phyloP scores from a whole-genome alignment of 2,888 invertebrate species.

The Ferrisia virgata region DNA sequence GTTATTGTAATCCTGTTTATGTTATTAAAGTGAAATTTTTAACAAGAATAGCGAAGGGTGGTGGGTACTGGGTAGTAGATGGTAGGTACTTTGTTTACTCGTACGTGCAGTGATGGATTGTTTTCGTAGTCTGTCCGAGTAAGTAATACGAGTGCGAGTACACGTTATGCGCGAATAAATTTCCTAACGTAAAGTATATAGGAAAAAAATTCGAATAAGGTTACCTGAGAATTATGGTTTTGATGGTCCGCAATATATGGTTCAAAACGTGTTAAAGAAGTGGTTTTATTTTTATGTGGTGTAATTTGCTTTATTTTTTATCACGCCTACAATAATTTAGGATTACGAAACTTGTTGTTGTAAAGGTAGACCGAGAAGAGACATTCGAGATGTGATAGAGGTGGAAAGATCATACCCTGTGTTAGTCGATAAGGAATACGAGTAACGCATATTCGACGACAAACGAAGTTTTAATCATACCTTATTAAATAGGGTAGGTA shows the following conservation, averaged over 20 bases:
- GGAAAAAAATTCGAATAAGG: background rate
- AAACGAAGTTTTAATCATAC: no score
- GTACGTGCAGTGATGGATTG: background rate
- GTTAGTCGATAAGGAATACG: no score
- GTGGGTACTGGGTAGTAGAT: no score
- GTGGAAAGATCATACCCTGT: no score
- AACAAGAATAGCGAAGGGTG: background rate
- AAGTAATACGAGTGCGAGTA: background rate
- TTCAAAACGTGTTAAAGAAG: background rate
- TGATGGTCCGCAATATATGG: background rate
- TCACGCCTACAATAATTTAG: no score
- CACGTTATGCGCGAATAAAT: background rate
- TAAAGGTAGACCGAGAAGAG: no score
- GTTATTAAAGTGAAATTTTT: slow-evolving; percentile 6
- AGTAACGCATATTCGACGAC: no score
- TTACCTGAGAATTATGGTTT: background rate
- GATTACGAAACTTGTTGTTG: no score
- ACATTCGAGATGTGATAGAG: no score
- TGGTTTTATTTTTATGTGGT: no score
- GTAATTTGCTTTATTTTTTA: no score
- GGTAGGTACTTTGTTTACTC: slow-evolving; percentile 9
- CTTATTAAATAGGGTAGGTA: background rate
- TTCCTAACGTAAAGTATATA: background rate
- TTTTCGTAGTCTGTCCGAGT: background rate
- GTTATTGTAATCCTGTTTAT: slow-evolving; percentile 3